A percentile compares a stretch with the other conserved stretches of the same genome.
These are phyloP conservation scores for Passer domesticus DNA, from an alignment of 2,113 vertebrate genomes.

Conservation along the genomic window DNA sequence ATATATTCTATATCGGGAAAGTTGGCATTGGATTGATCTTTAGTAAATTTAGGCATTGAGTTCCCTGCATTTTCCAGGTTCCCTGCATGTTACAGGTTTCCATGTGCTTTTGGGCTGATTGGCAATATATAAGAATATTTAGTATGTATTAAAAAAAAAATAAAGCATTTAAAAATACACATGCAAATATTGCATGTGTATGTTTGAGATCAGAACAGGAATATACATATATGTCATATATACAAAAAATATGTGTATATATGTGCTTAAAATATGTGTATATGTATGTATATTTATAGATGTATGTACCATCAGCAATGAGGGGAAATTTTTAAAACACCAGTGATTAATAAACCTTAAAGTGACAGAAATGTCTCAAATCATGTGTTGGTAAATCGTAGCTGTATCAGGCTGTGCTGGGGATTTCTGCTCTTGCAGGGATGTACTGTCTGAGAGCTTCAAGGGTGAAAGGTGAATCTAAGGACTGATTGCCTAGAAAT, in stretches of 20 bases:
- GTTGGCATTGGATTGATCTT: accelerated
- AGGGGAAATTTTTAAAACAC: background rate
- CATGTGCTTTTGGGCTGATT: background rate
- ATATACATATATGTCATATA: background rate
- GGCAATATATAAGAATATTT: background rate
- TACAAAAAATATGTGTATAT: background rate
- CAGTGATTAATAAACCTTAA: background rate
- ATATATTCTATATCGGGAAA: background rate
- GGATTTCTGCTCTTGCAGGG: background rate
- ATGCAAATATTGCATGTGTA: background rate
- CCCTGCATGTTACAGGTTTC: background rate
- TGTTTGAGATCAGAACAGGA: background rate
- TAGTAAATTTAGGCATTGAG: background rate
- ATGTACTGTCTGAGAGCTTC: background rate
- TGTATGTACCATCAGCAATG: background rate
- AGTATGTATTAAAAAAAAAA: background rate
- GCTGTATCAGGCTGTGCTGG: background rate
- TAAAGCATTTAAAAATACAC: background rate
- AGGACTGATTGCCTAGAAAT: background rate
- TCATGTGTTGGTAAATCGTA: background rate
- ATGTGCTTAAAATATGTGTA: background rate
- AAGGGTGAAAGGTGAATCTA: background rate
- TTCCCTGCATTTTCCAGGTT: background rate
- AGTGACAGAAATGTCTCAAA: background rate
- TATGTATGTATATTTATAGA: background rate